Evolutionary conservation across 1,140 invertebrate species (phyloP), one percentile per base, ranked within the genome.

Genomic region (Dermatophagoides farinae): DNA sequence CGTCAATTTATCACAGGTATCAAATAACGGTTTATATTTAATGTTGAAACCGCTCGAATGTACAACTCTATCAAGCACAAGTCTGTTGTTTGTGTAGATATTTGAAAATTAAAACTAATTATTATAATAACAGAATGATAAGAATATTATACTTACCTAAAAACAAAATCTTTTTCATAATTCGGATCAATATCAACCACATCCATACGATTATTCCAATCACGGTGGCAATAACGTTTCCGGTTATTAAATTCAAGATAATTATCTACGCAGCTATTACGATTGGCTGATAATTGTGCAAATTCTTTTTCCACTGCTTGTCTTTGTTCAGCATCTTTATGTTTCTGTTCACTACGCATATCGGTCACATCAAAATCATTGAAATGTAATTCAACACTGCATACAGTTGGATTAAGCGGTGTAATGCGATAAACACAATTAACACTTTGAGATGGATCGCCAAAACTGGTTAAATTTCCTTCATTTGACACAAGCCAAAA

Each of bases 241-340:
- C 51, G 51, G 12, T 53, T 22, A 39, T 53, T 53, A 39, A 53
- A 53, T 38, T 53, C 51, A n/a, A 53, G 51, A 53, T 31, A 53
- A 53, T 25, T n/a, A 39, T 14, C 20, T 25, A n/a, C 1, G 12
- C 51, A 53, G 51, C 16, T 22, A 22, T 14, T 25, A 16, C 5
- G 51, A 53, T 2, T 2, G 1, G n/a, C 20, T 16, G 4, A 2
- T 16, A n/a, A 22, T 16, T 16, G 16, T 16, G 1, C 2, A 53
- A 53, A 53, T 53, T 53, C 51, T 53, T 14, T n/a, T 53, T 53
- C 51, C 12, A 53, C 37, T 53, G 31, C 8, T 31, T 8, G 8
- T 31, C 8, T 2, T 25, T 31, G 51, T 53, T 53, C 20, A 16
- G 2, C 10, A n/a, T 25, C 37, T 5, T 53, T 25, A 4, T 25